Conservation (phyloP, 2,888 invertebrate species). For the Lasius fuliginosus region DNA sequence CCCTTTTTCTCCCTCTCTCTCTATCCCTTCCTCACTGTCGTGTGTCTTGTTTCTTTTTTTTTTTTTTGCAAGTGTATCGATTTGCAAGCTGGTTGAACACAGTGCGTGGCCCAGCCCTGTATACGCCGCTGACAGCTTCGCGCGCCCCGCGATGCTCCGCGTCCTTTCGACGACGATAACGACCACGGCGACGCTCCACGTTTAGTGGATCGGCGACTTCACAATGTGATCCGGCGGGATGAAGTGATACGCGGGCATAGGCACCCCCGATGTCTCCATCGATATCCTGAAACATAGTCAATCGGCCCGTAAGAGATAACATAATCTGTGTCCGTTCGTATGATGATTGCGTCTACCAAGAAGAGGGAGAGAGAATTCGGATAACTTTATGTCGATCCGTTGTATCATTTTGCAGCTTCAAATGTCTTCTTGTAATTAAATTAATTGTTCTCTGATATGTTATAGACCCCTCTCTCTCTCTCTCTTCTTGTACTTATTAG, state of each 20-base stretch:
- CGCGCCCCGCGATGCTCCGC: conserved; percentile 84
- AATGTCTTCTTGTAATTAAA: neutral
- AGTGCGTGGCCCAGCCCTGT: conserved; percentile 80
- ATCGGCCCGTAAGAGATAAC: conserved; percentile 31
- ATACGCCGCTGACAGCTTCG: conserved; percentile 82
- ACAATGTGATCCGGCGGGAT: conserved; percentile 97
- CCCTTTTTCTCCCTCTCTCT: conserved; percentile 50
- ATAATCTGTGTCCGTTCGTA: neutral
- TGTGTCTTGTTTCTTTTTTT: conserved; percentile 51
- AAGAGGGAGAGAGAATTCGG: conserved; percentile 10
- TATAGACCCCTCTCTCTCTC: neutral
- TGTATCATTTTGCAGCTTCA: neutral
- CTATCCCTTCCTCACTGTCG: conserved; percentile 49
- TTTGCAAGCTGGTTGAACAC: conserved; percentile 81
- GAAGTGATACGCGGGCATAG: conserved; percentile 96
- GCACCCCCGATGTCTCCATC: conserved; percentile 97
- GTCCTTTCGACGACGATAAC: conserved; percentile 79
- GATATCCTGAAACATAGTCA: conserved; percentile 93
- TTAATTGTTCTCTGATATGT: neutral
- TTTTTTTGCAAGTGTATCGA: conserved; percentile 70
- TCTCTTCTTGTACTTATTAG: neutral
- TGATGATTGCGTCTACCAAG: neutral
- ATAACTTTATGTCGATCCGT: too few relatives aligned
- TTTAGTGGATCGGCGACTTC: conserved; percentile 95
- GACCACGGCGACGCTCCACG: conserved; percentile 74